Percentiles rank a stretch among this genome's conserved stretches.
Evolutionary conservation across 2,888 invertebrate species (phyloP).

Genomic region (Laothoe populi): DNA sequence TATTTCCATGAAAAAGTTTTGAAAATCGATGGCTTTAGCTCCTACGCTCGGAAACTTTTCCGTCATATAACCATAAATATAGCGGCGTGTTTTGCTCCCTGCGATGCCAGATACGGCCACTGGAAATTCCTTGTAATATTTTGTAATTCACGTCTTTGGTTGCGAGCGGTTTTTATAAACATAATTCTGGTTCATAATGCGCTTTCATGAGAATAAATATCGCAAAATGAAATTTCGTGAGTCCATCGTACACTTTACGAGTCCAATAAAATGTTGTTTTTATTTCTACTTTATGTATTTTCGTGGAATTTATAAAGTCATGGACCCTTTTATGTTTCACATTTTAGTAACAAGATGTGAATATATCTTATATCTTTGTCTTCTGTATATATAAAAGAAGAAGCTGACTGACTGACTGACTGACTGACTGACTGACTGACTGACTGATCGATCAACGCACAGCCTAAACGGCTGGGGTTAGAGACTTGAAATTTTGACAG

Average conservation of each 20-base stretch:
- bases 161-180: conserved; percentile 46
- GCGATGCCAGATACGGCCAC: conserved; percentile 54
- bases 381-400: no score
- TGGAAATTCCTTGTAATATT: conserved; percentile 65
- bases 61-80: conserved; percentile 83
- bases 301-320: not conserved
- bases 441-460: no score
- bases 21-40: conserved; percentile 85
- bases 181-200: conserved; percentile 29
- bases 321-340: not conserved
- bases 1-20: conserved; percentile 86
- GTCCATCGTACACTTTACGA: conserved; percentile 11
- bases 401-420: no score
- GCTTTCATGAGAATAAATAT: conserved; percentile 30
- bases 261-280: not conserved
- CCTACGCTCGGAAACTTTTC: conserved; percentile 82
- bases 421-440: no score
- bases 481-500: no score
- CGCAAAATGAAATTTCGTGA: conserved; percentile 8
- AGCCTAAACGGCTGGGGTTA: no score
- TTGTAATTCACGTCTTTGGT: conserved; percentile 54
- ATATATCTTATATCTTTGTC: not conserved
- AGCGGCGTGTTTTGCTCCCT: conserved; percentile 74
- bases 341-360: not conserved
- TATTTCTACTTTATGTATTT: conserved; percentile 1